Evolutionary conservation across 2,113 vertebrate genomes (phyloP), one percentile per base, ranked within the genome.

Genomic region (Hemiscyllium ocellatum): DNA sequence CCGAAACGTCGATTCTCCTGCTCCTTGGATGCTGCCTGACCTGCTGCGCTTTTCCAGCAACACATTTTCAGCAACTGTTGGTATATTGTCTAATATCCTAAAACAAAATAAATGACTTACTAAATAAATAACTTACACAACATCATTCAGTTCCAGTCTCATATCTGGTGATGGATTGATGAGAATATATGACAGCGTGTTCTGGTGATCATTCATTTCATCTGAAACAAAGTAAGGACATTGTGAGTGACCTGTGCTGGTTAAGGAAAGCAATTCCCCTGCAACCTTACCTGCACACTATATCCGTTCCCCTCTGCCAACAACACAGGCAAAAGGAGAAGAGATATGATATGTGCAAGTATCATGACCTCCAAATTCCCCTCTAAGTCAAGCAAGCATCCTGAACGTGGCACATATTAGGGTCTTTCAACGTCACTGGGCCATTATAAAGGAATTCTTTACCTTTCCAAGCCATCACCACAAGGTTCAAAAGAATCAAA

Each of bases 171-270:
- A 98, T 6, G 99, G 99, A 97, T 99, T 99, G 95, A 99, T 99
- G 95, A 99, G 97, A 96, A 99, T 99, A 76, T 99, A 99, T 68
- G 99, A 99, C 61, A 99, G 98, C 0, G 98, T 99, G 97, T 98
- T 99, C 96, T 99, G 98, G 94, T 99, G 98, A 96, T 99, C 99
- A 61, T 99, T 99, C 98, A 99, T 98, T 97, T 99, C 99, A 98
- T 99, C 99, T 99, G 96, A 95, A 97, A 85, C 95, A 20, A 37
- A 72, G 96, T 24, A 65, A 0, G 26, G 93, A 69, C 37, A 91
- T 15, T 96, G n/a, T 96, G 91, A 96, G 0, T 65, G 72, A 29
- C 12, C 61, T 61, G 69, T 69, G 68, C 37, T 72, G 68, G 50
- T 90, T 52, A 90, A 61, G 26, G 87, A 61, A 65, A 61, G 26